phyloP scores from a whole-genome alignment of 2,888 invertebrate species.

The Thecocarcelia acutangulata region DNA sequence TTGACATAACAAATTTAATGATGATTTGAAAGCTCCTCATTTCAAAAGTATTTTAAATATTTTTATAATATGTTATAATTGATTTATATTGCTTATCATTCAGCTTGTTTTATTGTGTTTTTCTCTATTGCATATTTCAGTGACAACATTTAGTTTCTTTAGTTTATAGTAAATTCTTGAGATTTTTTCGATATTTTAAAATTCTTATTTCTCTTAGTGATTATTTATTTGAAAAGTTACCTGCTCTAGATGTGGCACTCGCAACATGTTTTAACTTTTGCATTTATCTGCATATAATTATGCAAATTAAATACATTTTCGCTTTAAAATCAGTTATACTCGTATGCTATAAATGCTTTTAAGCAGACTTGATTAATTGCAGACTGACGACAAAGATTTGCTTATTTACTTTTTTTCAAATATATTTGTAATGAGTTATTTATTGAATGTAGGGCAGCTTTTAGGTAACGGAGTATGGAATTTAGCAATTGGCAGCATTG shows the following conservation, averaged over 20 bases:
- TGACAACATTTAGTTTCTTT: background rate
- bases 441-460: too few species aligned
- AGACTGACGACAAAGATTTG: conserved; percentile 5
- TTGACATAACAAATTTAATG: too few species aligned
- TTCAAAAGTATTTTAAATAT: too few species aligned
- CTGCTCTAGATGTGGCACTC: conserved; percentile 5
- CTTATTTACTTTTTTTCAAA: too few species aligned
- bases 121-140: background rate
- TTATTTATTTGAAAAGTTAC: background rate
- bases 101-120: too few species aligned
- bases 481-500: background rate
- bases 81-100: too few species aligned
- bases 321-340: background rate
- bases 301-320: conserved; percentile 8
- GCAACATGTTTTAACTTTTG: background rate
- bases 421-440: too few species aligned
- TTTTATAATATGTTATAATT: too few species aligned
- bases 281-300: conserved; percentile 9
- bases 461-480: too few species aligned
- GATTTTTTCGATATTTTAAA: conserved; percentile 1
- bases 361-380: background rate
- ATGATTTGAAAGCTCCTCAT: too few species aligned
- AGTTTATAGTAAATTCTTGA: conserved; percentile 25
- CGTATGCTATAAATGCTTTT: background rate
- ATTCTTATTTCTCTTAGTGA: too few species aligned